A percentile compares a stretch with the other conserved stretches of the same genome.
Evolutionary conservation across 2,888 invertebrate species (phyloP).

Genomic region (Mimumesa dahlbomi): DNA sequence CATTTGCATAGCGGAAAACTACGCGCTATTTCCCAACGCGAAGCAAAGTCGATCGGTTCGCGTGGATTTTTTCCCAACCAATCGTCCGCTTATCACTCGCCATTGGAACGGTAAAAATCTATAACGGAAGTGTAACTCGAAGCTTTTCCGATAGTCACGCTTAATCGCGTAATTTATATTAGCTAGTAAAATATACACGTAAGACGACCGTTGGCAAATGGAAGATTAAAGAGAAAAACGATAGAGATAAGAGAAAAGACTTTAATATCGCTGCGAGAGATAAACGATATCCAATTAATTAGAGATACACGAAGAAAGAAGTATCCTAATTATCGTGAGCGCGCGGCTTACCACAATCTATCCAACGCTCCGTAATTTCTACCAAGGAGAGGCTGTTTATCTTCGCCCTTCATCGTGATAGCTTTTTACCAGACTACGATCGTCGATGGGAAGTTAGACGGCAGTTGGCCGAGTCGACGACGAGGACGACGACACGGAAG

Average conservation of each 20-base stretch:
- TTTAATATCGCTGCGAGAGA: not conserved
- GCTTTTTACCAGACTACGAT: not conserved
- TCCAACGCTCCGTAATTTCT: conserved; percentile 49
- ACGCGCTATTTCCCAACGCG: not conserved
- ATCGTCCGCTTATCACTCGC: conserved; percentile 18
- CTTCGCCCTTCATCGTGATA: conserved; percentile 45
- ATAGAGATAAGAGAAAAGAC: not conserved
- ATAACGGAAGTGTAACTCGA: not conserved
- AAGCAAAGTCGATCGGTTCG: conserved; percentile 11
- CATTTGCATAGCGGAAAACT: too few relatives aligned
- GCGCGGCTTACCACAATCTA: conserved; percentile 64
- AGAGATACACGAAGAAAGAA: not conserved
- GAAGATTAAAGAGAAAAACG: not conserved
- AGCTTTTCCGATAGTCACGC: not conserved
- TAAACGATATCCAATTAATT: not conserved
- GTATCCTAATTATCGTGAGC: too few relatives aligned
- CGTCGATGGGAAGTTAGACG: too few relatives aligned
- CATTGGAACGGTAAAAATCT: not conserved
- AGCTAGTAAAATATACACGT: too few relatives aligned
- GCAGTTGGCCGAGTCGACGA: too few relatives aligned
- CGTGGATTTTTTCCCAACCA: conserved; percentile 14
- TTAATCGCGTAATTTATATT: not conserved
- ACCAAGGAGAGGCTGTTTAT: conserved; percentile 50
- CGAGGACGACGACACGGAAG: too few relatives aligned
- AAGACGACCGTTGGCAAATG: too few relatives aligned